Evolutionary conservation across 2,888 invertebrate species (phyloP).

Genomic region (Achlya flavicornis): DNA sequence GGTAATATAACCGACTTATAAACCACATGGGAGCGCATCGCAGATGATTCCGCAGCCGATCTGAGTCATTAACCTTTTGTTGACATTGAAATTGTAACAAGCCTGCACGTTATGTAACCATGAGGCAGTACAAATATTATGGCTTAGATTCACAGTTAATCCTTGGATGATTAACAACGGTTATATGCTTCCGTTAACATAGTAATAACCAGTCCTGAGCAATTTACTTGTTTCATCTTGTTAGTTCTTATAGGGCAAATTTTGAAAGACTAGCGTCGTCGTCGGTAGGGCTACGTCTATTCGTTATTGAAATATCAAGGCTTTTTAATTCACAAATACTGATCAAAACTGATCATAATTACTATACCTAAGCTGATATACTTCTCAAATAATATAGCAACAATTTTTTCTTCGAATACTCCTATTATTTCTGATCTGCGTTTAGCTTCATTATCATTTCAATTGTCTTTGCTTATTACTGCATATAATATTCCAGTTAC

Average conservation of each 20-base stretch:
- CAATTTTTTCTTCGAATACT: background rate
- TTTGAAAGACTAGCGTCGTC: background rate
- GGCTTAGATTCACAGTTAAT: background rate
- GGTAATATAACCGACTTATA: background rate
- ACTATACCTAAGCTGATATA: too few relatives aligned
- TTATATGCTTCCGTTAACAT: background rate
- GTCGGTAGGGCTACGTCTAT: background rate
- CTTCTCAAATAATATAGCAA: too few relatives aligned
- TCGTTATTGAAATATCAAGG: background rate
- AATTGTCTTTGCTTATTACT: background rate
- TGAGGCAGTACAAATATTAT: conserved; percentile 1
- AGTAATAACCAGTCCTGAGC: background rate
- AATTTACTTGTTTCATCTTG: background rate
- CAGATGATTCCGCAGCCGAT: conserved; percentile 40
- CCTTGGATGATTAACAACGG: background rate
- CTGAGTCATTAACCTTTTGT: conserved; percentile 50
- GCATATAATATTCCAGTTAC: background rate
- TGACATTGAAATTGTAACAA: conserved; percentile 49
- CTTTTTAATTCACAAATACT: background rate
- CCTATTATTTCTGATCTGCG: background rate
- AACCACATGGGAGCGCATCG: conserved; percentile 15
- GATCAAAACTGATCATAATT: too few relatives aligned
- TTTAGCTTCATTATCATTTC: background rate
- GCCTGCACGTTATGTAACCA: conserved; percentile 12
- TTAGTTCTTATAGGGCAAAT: background rate